Conservation (phyloP, 2,888 invertebrate genomes). For the Seira musarum region DNA sequence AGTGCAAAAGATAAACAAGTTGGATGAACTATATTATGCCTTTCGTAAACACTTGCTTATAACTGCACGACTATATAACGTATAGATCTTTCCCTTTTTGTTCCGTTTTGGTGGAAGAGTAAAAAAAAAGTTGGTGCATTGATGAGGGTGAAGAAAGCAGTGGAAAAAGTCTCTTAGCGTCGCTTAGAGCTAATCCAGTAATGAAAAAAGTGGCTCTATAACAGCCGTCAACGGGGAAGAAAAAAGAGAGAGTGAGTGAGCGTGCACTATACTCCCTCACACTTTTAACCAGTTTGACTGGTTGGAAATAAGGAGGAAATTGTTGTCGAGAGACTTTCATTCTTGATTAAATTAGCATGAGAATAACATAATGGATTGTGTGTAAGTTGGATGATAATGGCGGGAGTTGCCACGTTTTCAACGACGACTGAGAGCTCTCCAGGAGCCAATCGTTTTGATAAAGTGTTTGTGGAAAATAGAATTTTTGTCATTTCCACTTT, state of each 20-base stretch:
- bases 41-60: neutral
- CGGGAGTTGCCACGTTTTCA: slow-evolving; percentile 59
- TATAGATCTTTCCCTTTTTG: neutral
- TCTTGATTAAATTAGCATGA: slow-evolving; percentile 65
- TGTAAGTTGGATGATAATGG: slow-evolving; percentile 62
- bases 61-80: too few relatives aligned
- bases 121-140: neutral
- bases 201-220: slow-evolving; percentile 9
- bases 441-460: slow-evolving; percentile 56
- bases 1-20: slow-evolving; percentile 3
- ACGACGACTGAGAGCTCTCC: slow-evolving; percentile 55
- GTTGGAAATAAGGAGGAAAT: slow-evolving; percentile 40
- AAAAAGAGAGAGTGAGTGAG: slow-evolving; percentile 16
- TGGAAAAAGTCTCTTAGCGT: neutral
- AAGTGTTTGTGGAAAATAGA: slow-evolving; percentile 43
- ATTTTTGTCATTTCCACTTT: too few relatives aligned
- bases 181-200: slow-evolving; percentile 3
- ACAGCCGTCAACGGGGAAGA: neutral
- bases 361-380: slow-evolving; percentile 64
- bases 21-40: neutral
- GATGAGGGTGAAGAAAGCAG: neutral
- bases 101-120: too few relatives aligned
- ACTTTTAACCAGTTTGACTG: slow-evolving; percentile 18
- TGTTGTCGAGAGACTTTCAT: slow-evolving; percentile 63
- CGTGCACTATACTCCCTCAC: slow-evolving; percentile 13